Percentiles rank a stretch among this genome's conserved stretches.
Evolutionary conservation across 2,888 invertebrate species (phyloP).

Genomic region (Deladenus siricidicola): DNA sequence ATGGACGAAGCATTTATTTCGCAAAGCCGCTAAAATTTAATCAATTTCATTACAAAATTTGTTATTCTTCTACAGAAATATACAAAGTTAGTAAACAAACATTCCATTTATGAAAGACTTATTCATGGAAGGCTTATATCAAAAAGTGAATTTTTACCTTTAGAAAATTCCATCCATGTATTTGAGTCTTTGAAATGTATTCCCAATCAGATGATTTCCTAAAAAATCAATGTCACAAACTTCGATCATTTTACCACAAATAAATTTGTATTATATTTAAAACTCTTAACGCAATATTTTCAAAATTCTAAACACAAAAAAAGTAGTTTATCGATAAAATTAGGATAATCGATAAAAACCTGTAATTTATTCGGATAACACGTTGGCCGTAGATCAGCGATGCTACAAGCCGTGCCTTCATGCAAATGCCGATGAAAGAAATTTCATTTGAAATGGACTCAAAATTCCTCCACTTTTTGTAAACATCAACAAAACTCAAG

Average conservation of each 20-base stretch:
- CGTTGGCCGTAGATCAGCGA: slow-evolving; percentile 30
- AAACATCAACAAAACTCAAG: not conserved
- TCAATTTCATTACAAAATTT: too few relatives aligned
- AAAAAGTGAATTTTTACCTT: too few relatives aligned
- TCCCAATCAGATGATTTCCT: slow-evolving; percentile 7
- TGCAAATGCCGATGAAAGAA: not conserved
- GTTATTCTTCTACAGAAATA: too few relatives aligned
- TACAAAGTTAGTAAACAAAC: too few relatives aligned
- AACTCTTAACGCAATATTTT: not conserved
- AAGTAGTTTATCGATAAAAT: not conserved
- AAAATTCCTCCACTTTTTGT: not conserved
- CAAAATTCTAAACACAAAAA: not conserved
- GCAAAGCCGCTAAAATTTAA: too few relatives aligned
- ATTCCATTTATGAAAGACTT: too few relatives aligned
- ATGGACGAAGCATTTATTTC: too few relatives aligned
- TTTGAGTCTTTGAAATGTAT: slow-evolving; percentile 31
- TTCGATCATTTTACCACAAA: too few relatives aligned
- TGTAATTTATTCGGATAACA: slow-evolving; percentile 24
- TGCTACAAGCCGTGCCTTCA: slow-evolving; percentile 21
- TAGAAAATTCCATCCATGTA: slow-evolving; percentile 28
- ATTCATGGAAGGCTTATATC: too few relatives aligned
- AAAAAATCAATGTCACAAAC: too few relatives aligned
- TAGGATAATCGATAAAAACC: not conserved
- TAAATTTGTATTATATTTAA: not conserved
- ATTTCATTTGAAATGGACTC: not conserved